Evolutionary conservation across 2,888 invertebrate genomes (phyloP).

Genomic region (Scrobipalpa atriplicella): DNA sequence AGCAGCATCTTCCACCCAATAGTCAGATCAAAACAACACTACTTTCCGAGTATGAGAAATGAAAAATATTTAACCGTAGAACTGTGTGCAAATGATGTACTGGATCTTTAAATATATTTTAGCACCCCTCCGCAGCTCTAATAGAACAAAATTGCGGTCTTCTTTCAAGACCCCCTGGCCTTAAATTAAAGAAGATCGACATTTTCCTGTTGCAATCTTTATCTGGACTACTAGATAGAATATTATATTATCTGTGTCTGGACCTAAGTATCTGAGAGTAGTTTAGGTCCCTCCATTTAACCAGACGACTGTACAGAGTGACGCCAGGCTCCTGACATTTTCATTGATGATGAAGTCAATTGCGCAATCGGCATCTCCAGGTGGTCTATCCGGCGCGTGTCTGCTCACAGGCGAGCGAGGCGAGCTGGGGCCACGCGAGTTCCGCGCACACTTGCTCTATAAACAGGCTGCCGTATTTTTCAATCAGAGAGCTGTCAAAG

Average conservation of each 20-base stretch:
- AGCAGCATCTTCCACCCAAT: too few relatives aligned
- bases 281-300: not conserved
- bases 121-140: not conserved
- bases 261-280: slow-evolving; percentile 7
- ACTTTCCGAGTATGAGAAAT: too few relatives aligned
- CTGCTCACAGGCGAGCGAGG: not conserved
- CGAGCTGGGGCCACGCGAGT: not conserved
- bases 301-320: not conserved
- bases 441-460: slow-evolving; percentile 75
- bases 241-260: too few relatives aligned
- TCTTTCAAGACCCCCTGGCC: slow-evolving; percentile 6
- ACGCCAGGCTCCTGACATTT: not conserved
- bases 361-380: not conserved
- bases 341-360: not conserved
- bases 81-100: not conserved
- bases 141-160: slow-evolving; percentile 7
- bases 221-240: too few relatives aligned
- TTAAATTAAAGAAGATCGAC: slow-evolving; percentile 41
- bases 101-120: not conserved
- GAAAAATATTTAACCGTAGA: not conserved
- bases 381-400: not conserved
- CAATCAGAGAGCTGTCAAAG: slow-evolving; percentile 85
- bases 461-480: slow-evolving; percentile 84
- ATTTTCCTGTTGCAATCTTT: slow-evolving; percentile 46
- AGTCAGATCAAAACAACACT: too few relatives aligned